phyloP scores from a whole-genome alignment of 2,797 vertebrate genomes.

The Coreius guichenoti region DNA sequence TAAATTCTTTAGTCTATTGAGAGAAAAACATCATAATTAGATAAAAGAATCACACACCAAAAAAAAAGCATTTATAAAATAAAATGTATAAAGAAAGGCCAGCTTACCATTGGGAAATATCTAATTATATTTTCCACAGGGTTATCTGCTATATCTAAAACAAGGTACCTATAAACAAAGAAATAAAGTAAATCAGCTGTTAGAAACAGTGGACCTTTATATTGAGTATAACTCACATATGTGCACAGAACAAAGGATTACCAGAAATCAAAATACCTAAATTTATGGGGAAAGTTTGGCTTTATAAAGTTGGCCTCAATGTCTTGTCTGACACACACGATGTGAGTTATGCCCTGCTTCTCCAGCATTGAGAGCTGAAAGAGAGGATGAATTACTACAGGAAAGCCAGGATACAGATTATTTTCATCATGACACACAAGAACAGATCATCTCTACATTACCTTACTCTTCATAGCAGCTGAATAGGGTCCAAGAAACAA shows the following conservation, averaged over 20 bases:
- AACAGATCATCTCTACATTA: slow-evolving; percentile 64
- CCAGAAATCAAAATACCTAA: slow-evolving; percentile 83
- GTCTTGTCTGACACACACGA: slow-evolving; percentile 98
- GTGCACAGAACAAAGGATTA: background rate
- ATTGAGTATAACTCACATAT: background rate
- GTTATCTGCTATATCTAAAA: slow-evolving; percentile 99
- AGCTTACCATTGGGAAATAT: slow-evolving; percentile 94
- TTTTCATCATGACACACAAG: background rate
- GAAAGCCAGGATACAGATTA: background rate
- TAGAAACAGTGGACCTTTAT: background rate
- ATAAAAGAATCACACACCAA: background rate
- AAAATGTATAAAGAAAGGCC: background rate
- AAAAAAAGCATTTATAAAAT: background rate
- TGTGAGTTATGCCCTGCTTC: slow-evolving; percentile 94
- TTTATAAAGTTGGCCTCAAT: slow-evolving; percentile 99
- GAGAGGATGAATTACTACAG: slow-evolving; percentile 31
- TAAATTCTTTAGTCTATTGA: slow-evolving; percentile 97
- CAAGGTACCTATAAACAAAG: slow-evolving; percentile 88
- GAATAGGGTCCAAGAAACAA: slow-evolving; percentile 98
- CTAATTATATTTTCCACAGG: slow-evolving; percentile 98
- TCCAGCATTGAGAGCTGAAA: slow-evolving; percentile 91
- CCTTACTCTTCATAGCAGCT: slow-evolving; percentile 99
- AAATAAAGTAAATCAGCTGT: slow-evolving; percentile 14
- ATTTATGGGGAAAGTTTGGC: slow-evolving; percentile 96
- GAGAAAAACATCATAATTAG: slow-evolving; percentile 45